A percentile compares a stretch with the other conserved stretches of the same genome.
These are phyloP conservation scores for Progne subis DNA, from an alignment of 2,113 vertebrate genomes.

Conservation along the genomic window DNA sequence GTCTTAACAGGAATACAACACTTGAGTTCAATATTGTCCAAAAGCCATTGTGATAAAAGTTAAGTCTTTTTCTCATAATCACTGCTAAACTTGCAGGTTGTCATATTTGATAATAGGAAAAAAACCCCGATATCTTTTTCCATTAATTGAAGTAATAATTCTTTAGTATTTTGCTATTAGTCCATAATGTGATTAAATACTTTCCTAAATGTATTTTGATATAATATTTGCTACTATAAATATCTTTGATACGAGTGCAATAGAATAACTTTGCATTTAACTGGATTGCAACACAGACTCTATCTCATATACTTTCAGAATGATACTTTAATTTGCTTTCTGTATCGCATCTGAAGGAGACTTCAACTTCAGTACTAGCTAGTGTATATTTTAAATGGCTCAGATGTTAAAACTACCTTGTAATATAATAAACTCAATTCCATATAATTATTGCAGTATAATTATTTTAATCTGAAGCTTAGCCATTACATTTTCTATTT, in stretches of 20 bases:
- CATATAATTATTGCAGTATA: slow-evolving; percentile 55
- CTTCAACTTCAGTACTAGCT: slow-evolving; percentile 26
- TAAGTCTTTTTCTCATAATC: neutral
- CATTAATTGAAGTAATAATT: neutral
- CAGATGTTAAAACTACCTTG: slow-evolving; percentile 46
- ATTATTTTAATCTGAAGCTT: slow-evolving; percentile 65
- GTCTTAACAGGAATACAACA: neutral
- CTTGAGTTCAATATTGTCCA: neutral
- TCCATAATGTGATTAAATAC: neutral
- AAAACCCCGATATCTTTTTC: neutral
- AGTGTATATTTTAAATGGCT: slow-evolving; percentile 4
- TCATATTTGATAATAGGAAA: neutral
- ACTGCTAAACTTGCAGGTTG: neutral
- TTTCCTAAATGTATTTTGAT: neutral
- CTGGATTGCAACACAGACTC: neutral
- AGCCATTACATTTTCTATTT: slow-evolving; percentile 47
- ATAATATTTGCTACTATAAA: neutral
- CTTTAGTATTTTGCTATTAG: neutral
- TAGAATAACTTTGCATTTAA: neutral
- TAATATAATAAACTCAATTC: slow-evolving; percentile 62
- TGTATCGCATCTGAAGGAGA: neutral
- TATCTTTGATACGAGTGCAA: neutral
- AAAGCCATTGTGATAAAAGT: neutral
- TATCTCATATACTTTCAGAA: neutral
- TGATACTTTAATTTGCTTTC: slow-evolving; percentile 31